A percentile compares a stretch with the other conserved stretches of the same genome.
Conservation (phyloP, 1,140 invertebrate genomes). For the Bicyclus anynana region DNA sequence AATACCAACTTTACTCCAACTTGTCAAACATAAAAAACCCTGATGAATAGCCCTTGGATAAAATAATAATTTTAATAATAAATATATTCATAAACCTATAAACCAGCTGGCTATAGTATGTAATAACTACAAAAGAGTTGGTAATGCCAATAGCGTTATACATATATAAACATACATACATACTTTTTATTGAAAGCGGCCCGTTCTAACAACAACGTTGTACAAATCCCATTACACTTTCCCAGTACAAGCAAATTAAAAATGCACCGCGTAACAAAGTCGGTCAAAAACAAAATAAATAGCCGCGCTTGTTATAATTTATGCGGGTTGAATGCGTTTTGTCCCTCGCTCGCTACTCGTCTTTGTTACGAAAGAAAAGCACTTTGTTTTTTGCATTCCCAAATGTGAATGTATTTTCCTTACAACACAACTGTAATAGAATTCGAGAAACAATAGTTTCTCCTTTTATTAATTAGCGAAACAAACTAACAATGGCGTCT, state of each 20-base stretch:
- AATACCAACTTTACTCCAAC: no score
- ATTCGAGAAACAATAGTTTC: slow-evolving; percentile 2
- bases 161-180: no score
- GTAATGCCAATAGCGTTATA: no score
- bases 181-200: no score
- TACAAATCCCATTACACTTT: no score
- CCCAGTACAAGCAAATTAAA: not conserved
- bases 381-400: not conserved
- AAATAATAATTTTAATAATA: no score
- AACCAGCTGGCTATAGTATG: no score
- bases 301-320: not conserved
- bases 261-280: not conserved
- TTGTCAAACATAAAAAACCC: no score
- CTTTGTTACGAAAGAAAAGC: not conserved
- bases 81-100: no score
- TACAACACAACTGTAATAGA: not conserved
- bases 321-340: not conserved
- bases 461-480: slow-evolving; percentile 4
- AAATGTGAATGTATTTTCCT: not conserved
- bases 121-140: no score
- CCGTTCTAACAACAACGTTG: no score
- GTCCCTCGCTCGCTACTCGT: not conserved
- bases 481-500: not conserved
- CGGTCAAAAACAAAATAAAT: not conserved
- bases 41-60: no score